Percentiles rank a stretch among this genome's conserved stretches.
Evolutionary conservation across 2,888 invertebrate genomes (phyloP).

Genomic region (Heliconius ethilla): DNA sequence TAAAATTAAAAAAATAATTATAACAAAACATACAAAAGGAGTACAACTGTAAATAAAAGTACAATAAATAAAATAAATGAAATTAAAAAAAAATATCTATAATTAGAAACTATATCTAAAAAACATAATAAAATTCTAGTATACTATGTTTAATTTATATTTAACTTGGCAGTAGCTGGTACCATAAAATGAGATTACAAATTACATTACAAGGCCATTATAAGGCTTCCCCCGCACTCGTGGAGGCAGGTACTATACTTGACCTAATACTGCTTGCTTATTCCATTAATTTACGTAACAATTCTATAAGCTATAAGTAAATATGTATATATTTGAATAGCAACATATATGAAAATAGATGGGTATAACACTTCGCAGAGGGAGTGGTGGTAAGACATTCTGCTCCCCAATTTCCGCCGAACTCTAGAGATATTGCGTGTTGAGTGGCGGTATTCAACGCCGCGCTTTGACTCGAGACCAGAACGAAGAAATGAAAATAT

Average conservation of each 20-base stretch:
- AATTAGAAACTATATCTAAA: constrained; percentile 6
- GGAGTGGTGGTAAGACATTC: no score
- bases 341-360: constrained; percentile 5
- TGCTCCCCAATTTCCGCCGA: no score
- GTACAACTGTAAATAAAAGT: background rate
- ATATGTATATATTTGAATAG: constrained; percentile 23
- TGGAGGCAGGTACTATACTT: constrained; percentile 55
- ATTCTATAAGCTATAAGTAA: constrained; percentile 25
- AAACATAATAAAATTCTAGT: constrained; percentile 16
- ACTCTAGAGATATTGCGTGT: no score
- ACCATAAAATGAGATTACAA: constrained; percentile 67
- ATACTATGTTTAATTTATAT: constrained; percentile 21
- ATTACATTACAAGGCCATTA: constrained; percentile 67
- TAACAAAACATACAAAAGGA: background rate
- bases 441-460: no score
- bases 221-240: constrained; percentile 61
- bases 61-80: background rate
- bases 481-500: no score
- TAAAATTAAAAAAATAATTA: background rate
- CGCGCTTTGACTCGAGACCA: no score
- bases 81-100: background rate
- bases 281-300: constrained; percentile 42
- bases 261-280: constrained; percentile 59
- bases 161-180: constrained; percentile 46
- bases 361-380: no score